Evolutionary conservation across 2,888 invertebrate species (phyloP), one percentile per base, ranked within the genome.

Genomic region (Drosophila differens): DNA sequence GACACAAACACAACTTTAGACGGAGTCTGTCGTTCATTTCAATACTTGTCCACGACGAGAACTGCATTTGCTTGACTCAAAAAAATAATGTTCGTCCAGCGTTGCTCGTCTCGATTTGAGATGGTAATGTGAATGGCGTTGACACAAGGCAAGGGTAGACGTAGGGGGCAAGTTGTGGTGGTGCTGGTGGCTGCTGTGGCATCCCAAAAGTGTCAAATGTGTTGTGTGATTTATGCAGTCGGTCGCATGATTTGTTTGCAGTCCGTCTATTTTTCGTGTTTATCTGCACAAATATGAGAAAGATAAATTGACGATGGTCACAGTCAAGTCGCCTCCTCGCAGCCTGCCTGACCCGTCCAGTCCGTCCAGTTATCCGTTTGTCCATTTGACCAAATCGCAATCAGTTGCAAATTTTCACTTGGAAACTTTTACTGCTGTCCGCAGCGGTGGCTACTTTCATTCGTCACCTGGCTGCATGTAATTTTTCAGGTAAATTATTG

Each of bases 191-290:
- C 61, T 63, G 69, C 68, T 60, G 83, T 85, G 79, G 83, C 88
- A 91, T 91, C 88, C 92, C 91, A 87, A 92, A 92, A 90, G 92
- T 92, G 91, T 92, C 92, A 92, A 92, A 89, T 85, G 86, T 82
- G 83, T 85, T 90, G 88, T 85, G 91, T 92, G 92, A 91, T 91
- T 91, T 91, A 91, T 91, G 91, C 92, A 90, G 91, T 91, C 87
- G 81, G 89, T 83, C 90, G 91, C 85, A 92, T 92, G 92, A 91
- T 91, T 91, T 91, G 91, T 91, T 90, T 91, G 91, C 92, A 91
- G 90, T 92, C 90, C 91, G 85, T 91, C 91, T 91, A 84, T 86
- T 83, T 89, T 91, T 87, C 89, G 75, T 90, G 90, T 90, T 90
- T 90, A 91, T 87, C 82, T 88, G 88, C 84, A 79, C 90, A 88